Base-by-base conservation (phyloP, 1,140 invertebrate genomes). In the Nebria ingens region DNA sequence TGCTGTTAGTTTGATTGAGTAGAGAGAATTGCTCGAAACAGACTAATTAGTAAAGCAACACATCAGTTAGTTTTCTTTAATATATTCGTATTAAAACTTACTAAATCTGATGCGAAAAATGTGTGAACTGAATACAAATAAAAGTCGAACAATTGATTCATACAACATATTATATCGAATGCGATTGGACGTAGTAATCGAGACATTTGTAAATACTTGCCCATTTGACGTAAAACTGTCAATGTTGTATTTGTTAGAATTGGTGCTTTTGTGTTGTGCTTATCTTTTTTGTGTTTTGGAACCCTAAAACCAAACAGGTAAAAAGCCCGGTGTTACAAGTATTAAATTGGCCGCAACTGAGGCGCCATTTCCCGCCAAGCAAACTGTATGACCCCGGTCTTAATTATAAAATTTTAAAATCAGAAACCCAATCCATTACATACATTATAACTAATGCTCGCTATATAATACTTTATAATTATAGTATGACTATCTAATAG, bases 101-200 rank as follows among this genome's bases (percentile, higher is more conserved):
- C 85, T 52, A 83, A 71, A 71, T 91, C 86, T 15, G 77, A 76
- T 13, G 86, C 85, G 70, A 97, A 97, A 63, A 96, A 93, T n/a
- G 80, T 76, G 71, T 92, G 88, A 1, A 97, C 90, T 0, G 89
- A 80, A 69, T 90, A 94, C 45, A 95, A 83, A 71, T 97, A 98
- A 67, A 93, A 93, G 64, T 99, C 94, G 71, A 96, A 95, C 50
- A 99, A 76, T 65, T 98, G 91, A 62, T 89, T 87, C 80, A 98
- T 92, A 58, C 87, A 85, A 59, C 83, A 79, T 12, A 97, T 83
- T 3, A 98, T 92, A 71, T 95, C 90, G 63, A 89, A 84, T 0
- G 94, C 87, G 55, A 98, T 95, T 19, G 93, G 89, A 55, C 90
- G 85, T 19, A 98, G 75, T 51, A 96, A 78, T 65, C 84, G 80